These are phyloP conservation scores for Sclerodermus sp. DNA, from an alignment of 2,888 invertebrate species.

Conservation along the genomic window DNA sequence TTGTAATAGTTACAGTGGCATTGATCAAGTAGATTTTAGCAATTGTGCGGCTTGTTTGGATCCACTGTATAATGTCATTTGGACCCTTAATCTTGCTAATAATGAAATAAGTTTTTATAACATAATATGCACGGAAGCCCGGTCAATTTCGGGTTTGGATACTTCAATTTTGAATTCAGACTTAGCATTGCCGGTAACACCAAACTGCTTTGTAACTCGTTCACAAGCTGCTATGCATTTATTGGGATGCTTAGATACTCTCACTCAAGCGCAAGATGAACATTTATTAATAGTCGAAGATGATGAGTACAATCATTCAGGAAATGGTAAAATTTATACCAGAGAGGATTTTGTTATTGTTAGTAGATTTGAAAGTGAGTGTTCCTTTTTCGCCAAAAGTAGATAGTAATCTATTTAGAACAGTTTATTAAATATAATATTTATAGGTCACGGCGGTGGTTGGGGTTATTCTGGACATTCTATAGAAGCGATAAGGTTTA, in stretches of 20 bases:
- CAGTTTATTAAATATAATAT: constrained; percentile 6
- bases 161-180: constrained; percentile 78
- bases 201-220: constrained; percentile 72
- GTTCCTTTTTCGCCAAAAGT: neutral
- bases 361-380: constrained; percentile 83
- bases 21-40: constrained; percentile 82
- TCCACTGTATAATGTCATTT: constrained; percentile 89
- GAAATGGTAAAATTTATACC: constrained; percentile 66
- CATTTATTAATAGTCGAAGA: constrained; percentile 61
- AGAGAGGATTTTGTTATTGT: constrained; percentile 82
- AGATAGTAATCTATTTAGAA: neutral
- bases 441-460: constrained; percentile 82
- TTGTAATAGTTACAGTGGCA: constrained; percentile 80
- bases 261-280: constrained; percentile 78
- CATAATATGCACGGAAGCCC: constrained; percentile 76
- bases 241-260: constrained; percentile 84
- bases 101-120: constrained; percentile 78
- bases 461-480: constrained; percentile 99
- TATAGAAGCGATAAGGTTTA: constrained; percentile 93
- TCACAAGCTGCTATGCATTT: constrained; percentile 90
- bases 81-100: constrained; percentile 80
- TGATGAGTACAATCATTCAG: constrained; percentile 59
- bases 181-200: constrained; percentile 75
- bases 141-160: constrained; percentile 51
- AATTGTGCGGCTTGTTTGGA: constrained; percentile 83